Evolutionary conservation across 2,797 vertebrate genomes (phyloP), one percentile per base, ranked within the genome.

Genomic region (Sebastolobus alascanus): DNA sequence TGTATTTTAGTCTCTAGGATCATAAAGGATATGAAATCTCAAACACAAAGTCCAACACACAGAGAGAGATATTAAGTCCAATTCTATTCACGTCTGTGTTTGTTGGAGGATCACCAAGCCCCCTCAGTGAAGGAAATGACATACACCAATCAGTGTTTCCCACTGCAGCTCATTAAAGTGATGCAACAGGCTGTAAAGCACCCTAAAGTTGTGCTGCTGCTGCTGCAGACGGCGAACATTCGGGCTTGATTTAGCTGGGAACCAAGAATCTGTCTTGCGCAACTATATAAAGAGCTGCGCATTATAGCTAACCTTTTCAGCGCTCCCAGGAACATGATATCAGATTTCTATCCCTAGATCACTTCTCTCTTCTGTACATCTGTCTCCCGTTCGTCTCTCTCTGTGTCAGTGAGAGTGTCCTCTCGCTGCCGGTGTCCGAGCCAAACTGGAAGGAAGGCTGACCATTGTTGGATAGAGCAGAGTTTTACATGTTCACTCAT

Each of bases 211-310:
- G 64, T 79, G 73, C 18, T 84, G 69, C 67, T 73, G 50, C 77
- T 82, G 25, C 25, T 68, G 16, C 35, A 84, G 37, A 56, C 14
- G 3, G 64, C 83, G 85, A 86, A 90, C 84, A 88, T 86, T 87
- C 78, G 82, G 66, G 59, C 77, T 92, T n/a, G 11, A 91, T 93
- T 92, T 91, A 94, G 90, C 81, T 43, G 46, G 61, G 81, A 93
- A 93, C 79, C 75, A 72, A 50, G 82, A 93, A 79, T 88, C 84
- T 83, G 60, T 83, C 81, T 90, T 89, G 82, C 84, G 75, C 82
- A 74, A 91, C 96, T 96, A 96, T 93, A 96, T 95, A 96, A 96
- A 96, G 96, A 92, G 58, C 79, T 79, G 90, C 79, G 73, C 91
- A 92, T 93, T 94, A 90, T 90, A 87, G 90, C 88, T 93, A 95